phyloP scores from a whole-genome alignment of 2,113 vertebrate species.

The Pao palembangensis region DNA sequence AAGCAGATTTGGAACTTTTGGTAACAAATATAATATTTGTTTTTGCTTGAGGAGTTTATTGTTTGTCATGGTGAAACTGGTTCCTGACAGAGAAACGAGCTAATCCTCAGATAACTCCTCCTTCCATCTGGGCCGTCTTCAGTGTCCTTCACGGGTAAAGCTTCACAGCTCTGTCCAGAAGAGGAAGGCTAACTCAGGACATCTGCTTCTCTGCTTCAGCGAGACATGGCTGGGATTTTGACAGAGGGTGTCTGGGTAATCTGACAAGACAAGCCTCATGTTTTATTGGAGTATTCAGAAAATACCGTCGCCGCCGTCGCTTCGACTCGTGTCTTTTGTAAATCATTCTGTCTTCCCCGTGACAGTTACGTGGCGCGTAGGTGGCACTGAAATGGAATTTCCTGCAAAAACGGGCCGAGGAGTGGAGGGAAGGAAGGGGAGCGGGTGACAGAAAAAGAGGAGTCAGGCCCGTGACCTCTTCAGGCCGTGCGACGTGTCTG shows the following conservation, averaged over 20 bases:
- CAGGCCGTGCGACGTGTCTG: conserved; percentile 63
- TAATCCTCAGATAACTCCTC: conserved; percentile 35
- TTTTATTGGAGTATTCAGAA: conserved; percentile 68
- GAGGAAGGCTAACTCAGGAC: conserved; percentile 68
- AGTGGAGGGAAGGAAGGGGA: conserved; percentile 28
- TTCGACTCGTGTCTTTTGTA: conserved; percentile 60
- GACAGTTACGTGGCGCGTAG: conserved; percentile 58
- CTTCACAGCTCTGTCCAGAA: conserved; percentile 79
- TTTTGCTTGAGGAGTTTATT: background rate
- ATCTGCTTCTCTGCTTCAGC: conserved; percentile 67
- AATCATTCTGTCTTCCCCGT: conserved; percentile 68
- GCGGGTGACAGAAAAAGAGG: conserved; percentile 39
- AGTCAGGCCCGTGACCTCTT: conserved; percentile 73
- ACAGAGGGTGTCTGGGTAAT: conserved; percentile 71
- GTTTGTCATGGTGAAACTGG: conserved; percentile 22
- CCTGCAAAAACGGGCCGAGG: conserved; percentile 32
- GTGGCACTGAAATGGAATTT: conserved; percentile 60
- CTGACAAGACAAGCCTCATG: conserved; percentile 75
- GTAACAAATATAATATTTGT: no score
- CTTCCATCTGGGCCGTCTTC: conserved; percentile 44
- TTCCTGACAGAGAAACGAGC: conserved; percentile 14
- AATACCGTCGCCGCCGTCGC: conserved; percentile 66
- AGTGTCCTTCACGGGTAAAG: conserved; percentile 73
- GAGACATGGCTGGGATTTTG: conserved; percentile 67
- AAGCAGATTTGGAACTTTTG: no score